A percentile compares a stretch with the other conserved stretches of the same genome.
phyloP scores from a whole-genome alignment of 1,140 invertebrate genomes.

The Musca vetustissima region DNA sequence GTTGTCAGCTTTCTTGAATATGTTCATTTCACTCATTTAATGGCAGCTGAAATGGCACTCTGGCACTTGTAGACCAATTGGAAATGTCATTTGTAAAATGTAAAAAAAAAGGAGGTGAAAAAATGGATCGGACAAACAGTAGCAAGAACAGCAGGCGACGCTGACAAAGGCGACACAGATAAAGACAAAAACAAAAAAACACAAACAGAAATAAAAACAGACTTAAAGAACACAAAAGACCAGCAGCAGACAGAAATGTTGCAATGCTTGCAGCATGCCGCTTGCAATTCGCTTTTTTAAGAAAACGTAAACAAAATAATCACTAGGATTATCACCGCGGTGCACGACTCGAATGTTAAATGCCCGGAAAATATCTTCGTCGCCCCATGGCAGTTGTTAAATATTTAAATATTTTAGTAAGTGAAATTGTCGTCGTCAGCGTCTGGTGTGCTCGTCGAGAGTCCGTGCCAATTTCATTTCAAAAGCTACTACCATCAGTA shows the following conservation, averaged over 20 bases:
- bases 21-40: conserved; percentile 9
- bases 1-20: neutral
- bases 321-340: conserved; percentile 18
- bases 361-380: conserved; percentile 18
- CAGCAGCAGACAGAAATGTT: neutral
- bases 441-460: neutral
- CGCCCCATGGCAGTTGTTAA: conserved; percentile 18
- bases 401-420: conserved; percentile 18
- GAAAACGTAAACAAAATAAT: conserved; percentile 16
- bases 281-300: conserved; percentile 2
- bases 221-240: neutral
- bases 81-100: conserved; percentile 1
- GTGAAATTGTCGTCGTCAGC: conserved; percentile 1
- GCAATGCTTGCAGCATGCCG: neutral
- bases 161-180: too few relatives aligned
- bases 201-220: too few relatives aligned
- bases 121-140: too few relatives aligned
- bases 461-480: too few relatives aligned
- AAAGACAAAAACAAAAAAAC: too few relatives aligned
- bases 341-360: conserved; percentile 9
- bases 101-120: neutral
- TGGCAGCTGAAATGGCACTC: neutral
- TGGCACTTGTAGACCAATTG: conserved; percentile 14
- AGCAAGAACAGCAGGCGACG: too few relatives aligned
- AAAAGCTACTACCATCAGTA: too few relatives aligned